Evolutionary conservation across 2,797 vertebrate species (phyloP).

Genomic region (Anguilla marmorata): DNA sequence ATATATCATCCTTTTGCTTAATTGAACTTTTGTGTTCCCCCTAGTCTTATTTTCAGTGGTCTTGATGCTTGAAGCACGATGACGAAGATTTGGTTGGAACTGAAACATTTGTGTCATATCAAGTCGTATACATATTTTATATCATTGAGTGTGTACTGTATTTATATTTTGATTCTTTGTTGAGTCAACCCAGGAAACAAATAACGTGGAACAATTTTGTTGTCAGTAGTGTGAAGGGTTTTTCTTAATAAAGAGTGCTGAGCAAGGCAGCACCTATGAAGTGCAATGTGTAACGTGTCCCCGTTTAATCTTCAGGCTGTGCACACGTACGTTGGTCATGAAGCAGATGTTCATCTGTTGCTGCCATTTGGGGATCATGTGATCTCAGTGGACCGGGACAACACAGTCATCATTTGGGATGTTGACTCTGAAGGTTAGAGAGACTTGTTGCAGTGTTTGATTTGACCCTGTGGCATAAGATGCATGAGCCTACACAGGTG

Average conservation of each 20-base stretch:
- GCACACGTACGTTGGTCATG: slow-evolving; percentile 84
- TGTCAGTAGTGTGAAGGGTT: neutral
- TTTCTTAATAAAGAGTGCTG: neutral
- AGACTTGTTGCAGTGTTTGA: neutral
- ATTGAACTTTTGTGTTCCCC: no score
- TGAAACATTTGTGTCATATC: no score
- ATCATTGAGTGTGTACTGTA: no score
- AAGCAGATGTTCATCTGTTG: slow-evolving; percentile 81
- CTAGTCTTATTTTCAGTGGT: no score
- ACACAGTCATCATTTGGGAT: slow-evolving; percentile 88
- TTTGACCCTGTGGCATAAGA: no score
- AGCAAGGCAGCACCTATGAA: neutral
- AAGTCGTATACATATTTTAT: no score
- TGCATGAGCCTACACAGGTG: no score
- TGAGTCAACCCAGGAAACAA: no score
- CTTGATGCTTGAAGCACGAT: no score
- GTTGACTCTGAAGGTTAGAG: slow-evolving; percentile 78
- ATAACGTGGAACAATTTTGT: neutral
- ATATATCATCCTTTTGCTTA: no score
- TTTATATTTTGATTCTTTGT: no score
- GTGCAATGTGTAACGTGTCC: neutral
- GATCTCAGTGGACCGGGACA: slow-evolving; percentile 84
- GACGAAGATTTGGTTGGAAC: no score
- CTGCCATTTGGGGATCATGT: slow-evolving; percentile 92
- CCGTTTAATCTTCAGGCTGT: slow-evolving; percentile 74